A percentile compares a stretch with the other conserved stretches of the same genome.
Evolutionary conservation across 2,888 invertebrate genomes (phyloP).

Genomic region (Stenolophus ochropezus): DNA sequence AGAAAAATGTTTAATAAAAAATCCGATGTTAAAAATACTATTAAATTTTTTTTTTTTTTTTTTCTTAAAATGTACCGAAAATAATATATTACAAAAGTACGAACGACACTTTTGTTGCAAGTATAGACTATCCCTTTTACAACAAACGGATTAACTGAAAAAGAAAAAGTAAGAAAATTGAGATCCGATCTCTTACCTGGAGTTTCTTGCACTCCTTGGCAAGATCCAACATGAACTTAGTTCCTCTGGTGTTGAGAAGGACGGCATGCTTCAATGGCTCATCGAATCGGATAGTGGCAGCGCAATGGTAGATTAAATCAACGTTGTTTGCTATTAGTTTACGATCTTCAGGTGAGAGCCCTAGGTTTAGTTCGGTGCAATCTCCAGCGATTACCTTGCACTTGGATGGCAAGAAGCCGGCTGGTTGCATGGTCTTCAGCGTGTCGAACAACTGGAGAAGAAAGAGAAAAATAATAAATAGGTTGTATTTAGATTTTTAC

Average conservation of each 20-base stretch:
- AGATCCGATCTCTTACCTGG: conserved; percentile 73
- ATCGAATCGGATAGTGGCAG: conserved; percentile 88
- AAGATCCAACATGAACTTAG: conserved; percentile 89
- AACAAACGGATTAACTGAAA: no score
- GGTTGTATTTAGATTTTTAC: no score
- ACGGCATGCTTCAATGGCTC: conserved; percentile 93
- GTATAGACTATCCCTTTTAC: not conserved
- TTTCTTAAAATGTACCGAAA: no score
- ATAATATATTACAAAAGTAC: no score
- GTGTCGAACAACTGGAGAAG: conserved; percentile 84
- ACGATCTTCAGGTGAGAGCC: conserved; percentile 81
- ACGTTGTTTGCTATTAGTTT: conserved; percentile 80
- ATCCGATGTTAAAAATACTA: no score
- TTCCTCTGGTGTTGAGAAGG: conserved; percentile 93
- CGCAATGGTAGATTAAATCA: conserved; percentile 89
- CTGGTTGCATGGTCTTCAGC: conserved; percentile 79
- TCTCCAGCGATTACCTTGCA: conserved; percentile 85
- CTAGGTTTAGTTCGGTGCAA: conserved; percentile 80
- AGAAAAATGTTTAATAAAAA: no score
- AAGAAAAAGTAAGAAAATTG: no score
- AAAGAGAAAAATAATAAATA: no score
- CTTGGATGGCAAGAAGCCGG: conserved; percentile 78
- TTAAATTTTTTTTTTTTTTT: no score
- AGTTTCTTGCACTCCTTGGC: conserved; percentile 86
- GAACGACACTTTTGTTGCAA: no score